phyloP scores from a whole-genome alignment of 2,888 invertebrate species.

The Empis livida region DNA sequence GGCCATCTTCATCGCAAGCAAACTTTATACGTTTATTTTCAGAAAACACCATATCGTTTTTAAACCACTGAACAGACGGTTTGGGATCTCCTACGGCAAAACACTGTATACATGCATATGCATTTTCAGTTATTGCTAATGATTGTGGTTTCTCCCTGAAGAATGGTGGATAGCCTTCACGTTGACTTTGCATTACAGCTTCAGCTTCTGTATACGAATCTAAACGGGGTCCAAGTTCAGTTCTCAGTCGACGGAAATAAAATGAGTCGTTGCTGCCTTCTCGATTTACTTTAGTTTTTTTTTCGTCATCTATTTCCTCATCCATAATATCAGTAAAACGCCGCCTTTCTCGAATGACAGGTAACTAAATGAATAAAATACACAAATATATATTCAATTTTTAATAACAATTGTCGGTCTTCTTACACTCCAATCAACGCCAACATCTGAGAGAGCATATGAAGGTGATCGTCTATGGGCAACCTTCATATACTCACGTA shows the following conservation, averaged over 20 bases:
- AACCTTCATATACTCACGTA: conserved; percentile 91
- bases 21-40: conserved; percentile 65
- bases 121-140: conserved; percentile 66
- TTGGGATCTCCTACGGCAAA: conserved; percentile 78
- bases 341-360: conserved; percentile 77
- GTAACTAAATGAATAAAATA: conserved; percentile 45
- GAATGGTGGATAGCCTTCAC: conserved; percentile 70
- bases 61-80: conserved; percentile 82
- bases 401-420: conserved; percentile 1
- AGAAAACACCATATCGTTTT: conserved; percentile 72
- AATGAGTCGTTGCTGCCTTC: conserved; percentile 57
- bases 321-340: conserved; percentile 92
- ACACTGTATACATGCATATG: conserved; percentile 64
- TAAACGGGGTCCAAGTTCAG: conserved; percentile 72
- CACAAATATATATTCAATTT: conserved; percentile 1
- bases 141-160: conserved; percentile 86
- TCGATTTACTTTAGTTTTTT: conserved; percentile 63
- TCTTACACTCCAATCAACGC: conserved; percentile 67
- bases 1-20: conserved; percentile 60
- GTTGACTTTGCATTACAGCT: conserved; percentile 66
- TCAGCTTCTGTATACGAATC: conserved; percentile 81
- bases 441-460: conserved; percentile 52
- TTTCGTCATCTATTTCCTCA: conserved; percentile 87
- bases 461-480: conserved; percentile 66
- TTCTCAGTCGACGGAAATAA: conserved; percentile 61